phyloP scores from a whole-genome alignment of 2,888 invertebrate genomes.

The Heteromurus nitidus region DNA sequence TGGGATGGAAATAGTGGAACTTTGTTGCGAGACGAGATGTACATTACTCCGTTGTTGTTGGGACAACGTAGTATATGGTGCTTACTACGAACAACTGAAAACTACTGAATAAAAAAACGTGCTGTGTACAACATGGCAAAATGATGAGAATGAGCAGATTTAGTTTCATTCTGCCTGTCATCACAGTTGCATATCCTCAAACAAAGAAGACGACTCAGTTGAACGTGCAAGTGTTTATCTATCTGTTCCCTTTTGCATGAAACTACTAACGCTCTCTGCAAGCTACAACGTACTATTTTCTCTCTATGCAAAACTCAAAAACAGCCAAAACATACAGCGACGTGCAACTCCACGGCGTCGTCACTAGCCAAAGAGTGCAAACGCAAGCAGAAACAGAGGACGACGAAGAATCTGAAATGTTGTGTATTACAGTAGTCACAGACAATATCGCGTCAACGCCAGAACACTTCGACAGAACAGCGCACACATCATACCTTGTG shows the following conservation, averaged over 20 bases:
- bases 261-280: too few relatives aligned
- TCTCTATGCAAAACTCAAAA: too few relatives aligned
- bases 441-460: background rate
- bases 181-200: conserved; percentile 29
- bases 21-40: background rate
- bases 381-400: background rate
- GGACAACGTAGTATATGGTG: background rate
- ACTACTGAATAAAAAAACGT: background rate
- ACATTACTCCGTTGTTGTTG: background rate
- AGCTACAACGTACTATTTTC: too few relatives aligned
- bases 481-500: too few relatives aligned
- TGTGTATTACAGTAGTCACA: background rate
- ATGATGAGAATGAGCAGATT: conserved; percentile 28
- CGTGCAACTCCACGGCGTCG: background rate
- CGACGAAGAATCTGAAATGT: background rate
- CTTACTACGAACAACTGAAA: background rate
- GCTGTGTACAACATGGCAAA: background rate
- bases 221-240: background rate
- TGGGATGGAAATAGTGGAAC: too few relatives aligned
- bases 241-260: background rate
- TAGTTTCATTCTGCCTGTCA: conserved; percentile 54
- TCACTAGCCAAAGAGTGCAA: background rate
- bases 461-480: too few relatives aligned
- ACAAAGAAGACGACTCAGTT: conserved; percentile 5
- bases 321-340: conserved; percentile 4